Evolutionary conservation across 2,113 vertebrate genomes (phyloP).

Genomic region (Axis porcinus): DNA sequence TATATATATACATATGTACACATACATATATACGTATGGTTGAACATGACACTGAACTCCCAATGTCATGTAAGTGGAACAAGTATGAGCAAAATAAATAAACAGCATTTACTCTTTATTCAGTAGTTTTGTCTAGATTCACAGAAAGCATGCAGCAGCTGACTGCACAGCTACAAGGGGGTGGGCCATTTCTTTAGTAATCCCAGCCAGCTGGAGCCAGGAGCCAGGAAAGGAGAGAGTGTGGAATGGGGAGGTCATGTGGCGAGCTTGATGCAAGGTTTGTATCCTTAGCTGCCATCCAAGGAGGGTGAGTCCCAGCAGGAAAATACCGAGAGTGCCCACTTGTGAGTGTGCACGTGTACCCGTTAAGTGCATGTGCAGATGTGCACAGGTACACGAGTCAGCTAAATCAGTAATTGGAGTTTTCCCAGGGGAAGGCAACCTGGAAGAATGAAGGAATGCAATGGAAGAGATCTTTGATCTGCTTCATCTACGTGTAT

Average conservation of each 20-base stretch:
- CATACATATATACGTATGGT: background rate
- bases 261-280: conserved; percentile 26
- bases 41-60: conserved; percentile 19
- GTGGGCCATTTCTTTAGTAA: conserved; percentile 71
- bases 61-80: background rate
- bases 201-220: conserved; percentile 36
- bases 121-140: conserved; percentile 50
- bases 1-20: background rate
- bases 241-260: background rate
- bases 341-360: background rate
- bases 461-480: background rate
- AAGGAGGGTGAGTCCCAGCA: background rate
- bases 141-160: conserved; percentile 35
- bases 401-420: background rate
- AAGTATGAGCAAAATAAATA: conserved; percentile 67
- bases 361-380: accelerated
- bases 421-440: background rate
- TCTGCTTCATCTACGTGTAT: background rate
- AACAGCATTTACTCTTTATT: conserved; percentile 49
- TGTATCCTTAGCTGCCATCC: background rate
- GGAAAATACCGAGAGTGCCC: background rate
- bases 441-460: background rate
- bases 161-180: conserved; percentile 59
- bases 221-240: conserved; percentile 8
- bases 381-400: background rate